phyloP scores from a whole-genome alignment of 2,888 invertebrate genomes.

The Polyommatus icarus region DNA sequence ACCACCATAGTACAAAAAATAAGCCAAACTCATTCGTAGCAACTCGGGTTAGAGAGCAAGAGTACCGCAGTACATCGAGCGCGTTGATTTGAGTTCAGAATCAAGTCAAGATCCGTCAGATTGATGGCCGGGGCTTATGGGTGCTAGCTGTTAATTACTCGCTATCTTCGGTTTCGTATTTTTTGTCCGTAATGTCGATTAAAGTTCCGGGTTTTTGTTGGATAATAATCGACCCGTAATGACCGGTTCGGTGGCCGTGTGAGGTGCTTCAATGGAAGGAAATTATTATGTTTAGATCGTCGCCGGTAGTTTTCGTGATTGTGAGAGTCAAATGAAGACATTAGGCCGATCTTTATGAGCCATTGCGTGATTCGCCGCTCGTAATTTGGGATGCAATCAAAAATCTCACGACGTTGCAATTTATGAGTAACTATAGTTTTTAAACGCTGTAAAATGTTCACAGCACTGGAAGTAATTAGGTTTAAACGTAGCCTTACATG shows the following conservation, averaged over 20 bases:
- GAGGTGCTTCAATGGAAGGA: slow-evolving; percentile 66
- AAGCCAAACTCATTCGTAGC: slow-evolving; percentile 1
- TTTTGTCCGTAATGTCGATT: slow-evolving; percentile 71
- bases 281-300: slow-evolving; percentile 69
- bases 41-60: not conserved
- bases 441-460: slow-evolving; percentile 31
- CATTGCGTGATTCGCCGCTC: slow-evolving; percentile 65
- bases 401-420: slow-evolving; percentile 55
- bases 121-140: slow-evolving; percentile 67
- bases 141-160: slow-evolving; percentile 71
- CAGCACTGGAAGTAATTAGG: slow-evolving; percentile 23
- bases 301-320: slow-evolving; percentile 57
- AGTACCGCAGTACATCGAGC: not conserved
- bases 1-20: slow-evolving; percentile 45
- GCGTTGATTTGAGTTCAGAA: not conserved
- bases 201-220: slow-evolving; percentile 78
- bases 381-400: slow-evolving; percentile 68
- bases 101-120: not conserved
- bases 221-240: slow-evolving; percentile 75
- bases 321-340: slow-evolving; percentile 70
- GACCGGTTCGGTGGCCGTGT: slow-evolving; percentile 73
- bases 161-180: slow-evolving; percentile 77
- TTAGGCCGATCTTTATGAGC: slow-evolving; percentile 70
- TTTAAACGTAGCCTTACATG: slow-evolving; percentile 27
- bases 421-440: slow-evolving; percentile 38